Conservation (phyloP, 1,140 invertebrate genomes). For the Teleopsis dalmanni region DNA sequence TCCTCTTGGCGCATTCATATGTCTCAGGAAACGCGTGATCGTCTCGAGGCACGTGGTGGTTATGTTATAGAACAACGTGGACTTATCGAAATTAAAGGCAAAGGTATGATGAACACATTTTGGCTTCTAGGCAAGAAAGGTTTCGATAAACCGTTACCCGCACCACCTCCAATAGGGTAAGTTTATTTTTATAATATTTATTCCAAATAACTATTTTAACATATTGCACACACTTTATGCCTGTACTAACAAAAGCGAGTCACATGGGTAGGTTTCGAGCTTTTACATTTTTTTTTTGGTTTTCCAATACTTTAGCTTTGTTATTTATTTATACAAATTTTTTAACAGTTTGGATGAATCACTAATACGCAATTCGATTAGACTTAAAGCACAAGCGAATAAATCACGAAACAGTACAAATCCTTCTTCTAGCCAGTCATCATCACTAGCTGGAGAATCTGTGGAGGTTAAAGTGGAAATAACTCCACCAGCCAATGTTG, state of each 20-base stretch:
- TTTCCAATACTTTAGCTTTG: neutral
- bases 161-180: conserved; percentile 70
- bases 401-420: conserved; percentile 40
- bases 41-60: conserved; percentile 57
- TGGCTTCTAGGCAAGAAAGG: conserved; percentile 78
- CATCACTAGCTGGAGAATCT: conserved; percentile 36
- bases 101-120: conserved; percentile 79
- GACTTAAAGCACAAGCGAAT: conserved; percentile 35
- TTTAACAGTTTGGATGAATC: conserved; percentile 54
- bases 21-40: conserved; percentile 67
- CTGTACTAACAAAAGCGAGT: conserved; percentile 24
- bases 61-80: conserved; percentile 61
- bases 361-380: conserved; percentile 40
- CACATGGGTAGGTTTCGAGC: conserved; percentile 33
- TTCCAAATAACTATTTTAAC: too few species aligned
- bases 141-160: conserved; percentile 76
- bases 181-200: conserved; percentile 25
- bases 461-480: conserved; percentile 44
- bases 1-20: conserved; percentile 76
- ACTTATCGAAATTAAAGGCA: conserved; percentile 68
- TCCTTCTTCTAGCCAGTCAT: conserved; percentile 42
- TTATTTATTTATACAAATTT: neutral
- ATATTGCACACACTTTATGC: too few species aligned
- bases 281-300: neutral
- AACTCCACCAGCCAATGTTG: conserved; percentile 34